phyloP scores from a whole-genome alignment of 2,113 vertebrate species.

The Nettapus auritus region DNA sequence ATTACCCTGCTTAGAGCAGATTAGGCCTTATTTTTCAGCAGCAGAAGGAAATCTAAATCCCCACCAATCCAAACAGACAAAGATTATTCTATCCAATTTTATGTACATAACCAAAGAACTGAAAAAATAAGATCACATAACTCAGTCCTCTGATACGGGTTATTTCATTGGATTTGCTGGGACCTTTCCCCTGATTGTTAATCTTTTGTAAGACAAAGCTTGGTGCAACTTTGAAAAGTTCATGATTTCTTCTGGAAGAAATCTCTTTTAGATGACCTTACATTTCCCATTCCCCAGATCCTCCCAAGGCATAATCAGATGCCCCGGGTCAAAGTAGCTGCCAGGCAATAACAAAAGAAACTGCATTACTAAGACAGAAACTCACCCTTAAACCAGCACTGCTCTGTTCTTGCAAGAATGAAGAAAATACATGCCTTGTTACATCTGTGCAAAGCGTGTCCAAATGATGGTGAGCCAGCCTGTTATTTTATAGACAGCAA shows the following conservation, averaged over 20 bases:
- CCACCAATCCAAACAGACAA: neutral
- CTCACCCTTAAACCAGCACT: neutral
- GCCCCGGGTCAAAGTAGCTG: neutral
- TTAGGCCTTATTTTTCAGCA: neutral
- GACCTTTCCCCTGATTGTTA: neutral
- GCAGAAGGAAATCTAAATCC: neutral
- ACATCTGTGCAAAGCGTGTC: neutral
- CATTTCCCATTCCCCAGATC: neutral
- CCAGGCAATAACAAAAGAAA: neutral
- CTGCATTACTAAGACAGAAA: neutral
- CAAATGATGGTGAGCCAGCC: neutral
- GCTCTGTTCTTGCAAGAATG: neutral
- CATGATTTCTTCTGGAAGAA: neutral
- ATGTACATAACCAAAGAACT: neutral
- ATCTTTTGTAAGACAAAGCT: neutral
- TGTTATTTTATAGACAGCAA: neutral
- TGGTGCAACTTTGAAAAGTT: neutral
- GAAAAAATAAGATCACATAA: neutral
- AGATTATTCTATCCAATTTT: neutral
- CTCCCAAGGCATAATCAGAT: neutral
- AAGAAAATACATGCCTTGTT: neutral
- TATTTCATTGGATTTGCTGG: neutral
- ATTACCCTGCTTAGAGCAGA: constrained; percentile 22
- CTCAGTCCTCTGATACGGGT: neutral
- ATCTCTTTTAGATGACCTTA: neutral